A percentile compares a stretch with the other conserved stretches of the same genome.
Conservation (phyloP, 2,888 invertebrate genomes). For the Ophioninae sp. region DNA sequence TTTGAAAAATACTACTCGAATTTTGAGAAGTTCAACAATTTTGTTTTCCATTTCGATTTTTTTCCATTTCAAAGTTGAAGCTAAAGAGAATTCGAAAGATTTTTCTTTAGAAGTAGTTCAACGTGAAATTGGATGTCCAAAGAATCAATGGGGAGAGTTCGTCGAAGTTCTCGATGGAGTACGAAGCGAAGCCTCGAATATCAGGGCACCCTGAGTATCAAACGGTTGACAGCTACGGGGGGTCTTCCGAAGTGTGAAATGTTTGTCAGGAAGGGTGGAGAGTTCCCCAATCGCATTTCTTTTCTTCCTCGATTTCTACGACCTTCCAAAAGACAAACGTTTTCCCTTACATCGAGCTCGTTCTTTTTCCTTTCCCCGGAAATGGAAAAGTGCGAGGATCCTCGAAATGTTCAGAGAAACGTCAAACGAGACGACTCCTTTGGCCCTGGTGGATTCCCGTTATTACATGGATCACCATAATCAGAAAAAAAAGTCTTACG, state of each 20-base stretch:
- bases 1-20: not conserved
- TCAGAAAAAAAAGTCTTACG: slow-evolving; percentile 24
- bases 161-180: slow-evolving; percentile 54
- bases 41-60: not conserved
- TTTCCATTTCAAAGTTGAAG: not conserved
- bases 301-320: slow-evolving; percentile 54
- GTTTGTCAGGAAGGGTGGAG: slow-evolving; percentile 73
- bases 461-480: slow-evolving; percentile 64
- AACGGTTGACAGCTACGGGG: slow-evolving; percentile 48
- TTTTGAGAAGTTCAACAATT: no score
- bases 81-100: slow-evolving; percentile 11
- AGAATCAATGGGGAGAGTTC: slow-evolving; percentile 40
- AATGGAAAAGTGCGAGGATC: not conserved
- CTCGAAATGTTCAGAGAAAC: slow-evolving; percentile 39
- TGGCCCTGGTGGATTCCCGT: slow-evolving; percentile 62
- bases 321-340: slow-evolving; percentile 15
- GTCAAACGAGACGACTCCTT: slow-evolving; percentile 67
- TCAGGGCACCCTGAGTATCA: slow-evolving; percentile 60
- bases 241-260: slow-evolving; percentile 67
- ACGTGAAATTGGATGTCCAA: slow-evolving; percentile 10
- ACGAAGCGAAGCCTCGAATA: slow-evolving; percentile 62
- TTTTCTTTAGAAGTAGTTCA: not conserved
- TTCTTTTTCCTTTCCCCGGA: slow-evolving; percentile 27
- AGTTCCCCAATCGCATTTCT: slow-evolving; percentile 65
- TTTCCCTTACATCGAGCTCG: slow-evolving; percentile 7